phyloP scores from a whole-genome alignment of 2,888 invertebrate species.

The Lochmaea crataegi region DNA sequence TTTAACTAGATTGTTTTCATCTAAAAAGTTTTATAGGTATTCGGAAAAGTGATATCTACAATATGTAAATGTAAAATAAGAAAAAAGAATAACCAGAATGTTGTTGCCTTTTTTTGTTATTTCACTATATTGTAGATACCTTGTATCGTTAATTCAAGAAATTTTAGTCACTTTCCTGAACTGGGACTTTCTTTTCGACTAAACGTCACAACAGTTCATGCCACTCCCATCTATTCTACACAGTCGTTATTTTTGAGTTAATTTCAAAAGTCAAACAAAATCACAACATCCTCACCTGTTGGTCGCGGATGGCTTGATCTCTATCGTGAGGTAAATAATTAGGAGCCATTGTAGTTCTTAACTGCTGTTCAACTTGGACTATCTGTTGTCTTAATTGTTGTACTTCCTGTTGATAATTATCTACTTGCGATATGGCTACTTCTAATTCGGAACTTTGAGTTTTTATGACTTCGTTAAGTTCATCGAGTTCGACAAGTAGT shows the following conservation, averaged over 20 bases:
- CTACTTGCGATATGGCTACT: conserved; percentile 84
- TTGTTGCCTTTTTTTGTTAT: too few species aligned
- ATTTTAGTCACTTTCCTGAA: conserved; percentile 30
- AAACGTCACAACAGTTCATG: conserved; percentile 52
- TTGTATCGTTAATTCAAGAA: neutral
- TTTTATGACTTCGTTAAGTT: conserved; percentile 71
- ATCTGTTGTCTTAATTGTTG: conserved; percentile 86
- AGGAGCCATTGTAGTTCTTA: conserved; percentile 85
- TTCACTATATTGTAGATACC: too few species aligned
- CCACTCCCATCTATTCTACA: conserved; percentile 54
- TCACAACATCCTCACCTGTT: conserved; percentile 79
- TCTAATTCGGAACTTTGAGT: conserved; percentile 77
- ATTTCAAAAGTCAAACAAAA: conserved; percentile 42
- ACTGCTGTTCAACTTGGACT: conserved; percentile 87
- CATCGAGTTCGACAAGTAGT: conserved; percentile 77
- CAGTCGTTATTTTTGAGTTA: conserved; percentile 42
- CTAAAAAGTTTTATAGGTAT: neutral
- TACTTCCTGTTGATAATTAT: conserved; percentile 89
- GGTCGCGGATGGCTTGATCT: conserved; percentile 83
- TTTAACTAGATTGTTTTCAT: conserved; percentile 3
- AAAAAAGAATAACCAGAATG: too few species aligned
- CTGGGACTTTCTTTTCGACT: conserved; percentile 26
- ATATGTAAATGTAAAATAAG: too few species aligned
- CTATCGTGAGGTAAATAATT: conserved; percentile 86
- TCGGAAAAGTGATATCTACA: too few species aligned